Base-by-base conservation (phyloP, 2,888 invertebrate species). In the Sphecodes monilicornis region DNA sequence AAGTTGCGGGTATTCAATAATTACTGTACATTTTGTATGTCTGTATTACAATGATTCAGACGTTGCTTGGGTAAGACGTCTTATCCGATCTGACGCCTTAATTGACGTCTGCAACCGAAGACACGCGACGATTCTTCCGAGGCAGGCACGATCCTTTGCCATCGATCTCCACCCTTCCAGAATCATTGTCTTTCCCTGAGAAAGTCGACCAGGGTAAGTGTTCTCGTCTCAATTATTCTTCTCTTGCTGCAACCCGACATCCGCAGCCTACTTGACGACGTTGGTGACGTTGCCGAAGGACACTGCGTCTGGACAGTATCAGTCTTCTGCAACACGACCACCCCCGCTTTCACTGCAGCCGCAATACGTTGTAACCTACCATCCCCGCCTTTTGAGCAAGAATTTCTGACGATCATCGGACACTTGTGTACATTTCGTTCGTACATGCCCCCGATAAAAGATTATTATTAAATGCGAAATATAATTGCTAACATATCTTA, bases 151-250 rank as follows among this genome's bases (percentile, higher is more conserved):
- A 64, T 64, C 32, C 18, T 64, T 32, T 36, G 60, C 60, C 60
- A 32, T 64, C 64, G 32, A 64, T 64, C 64, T 32, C 64, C 64
- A 18, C 32, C 64, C 32, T 32, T 64, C 64, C 10, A 64, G 64
- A 64, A 64, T 64, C 64, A 64, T 64, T 64, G 18, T 64, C 64
- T 32, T 64, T 18, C 64, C 32, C 64, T 32, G 64, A 8, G 64
- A 64, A 64, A 64, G 32, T 64, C 64, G 64, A 64, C 32, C 32
- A 22, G 64, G 64, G 64, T 64, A 64, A 64, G 64, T 64, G 64
- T 64, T 32, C 64, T 64, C 64, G 64, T 64, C 64, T 64, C 64
- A 64, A 64, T 64, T 64, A 64, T 64, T 64, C 64, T 64, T 64
- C 32, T 18, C 64, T 64, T 32, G 64, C 22, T 64, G 64, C 64